Evolutionary conservation across 2,888 invertebrate species (phyloP).

Genomic region (Conops quadrifasciatus): DNA sequence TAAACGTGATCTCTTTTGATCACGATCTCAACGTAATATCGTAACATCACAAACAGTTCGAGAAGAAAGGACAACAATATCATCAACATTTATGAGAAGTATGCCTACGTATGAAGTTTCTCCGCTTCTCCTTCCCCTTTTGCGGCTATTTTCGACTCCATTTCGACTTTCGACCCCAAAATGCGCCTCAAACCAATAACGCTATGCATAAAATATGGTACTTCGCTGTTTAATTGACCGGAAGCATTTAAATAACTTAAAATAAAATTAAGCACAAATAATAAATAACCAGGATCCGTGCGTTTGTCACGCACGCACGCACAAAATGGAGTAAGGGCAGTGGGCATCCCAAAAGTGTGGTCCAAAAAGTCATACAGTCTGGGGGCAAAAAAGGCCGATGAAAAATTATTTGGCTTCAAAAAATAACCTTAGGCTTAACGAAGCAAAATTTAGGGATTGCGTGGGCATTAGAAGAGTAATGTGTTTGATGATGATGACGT

Average conservation of each 20-base stretch:
- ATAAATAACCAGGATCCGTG: constrained; percentile 57
- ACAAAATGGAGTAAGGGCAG: neutral
- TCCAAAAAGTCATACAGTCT: neutral
- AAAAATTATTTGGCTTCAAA: constrained; percentile 8
- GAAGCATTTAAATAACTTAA: constrained; percentile 56
- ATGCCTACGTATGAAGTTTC: no score
- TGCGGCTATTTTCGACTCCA: no score
- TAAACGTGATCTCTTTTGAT: no score
- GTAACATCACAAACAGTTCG: no score
- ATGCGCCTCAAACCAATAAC: no score
- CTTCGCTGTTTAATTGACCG: constrained; percentile 60
- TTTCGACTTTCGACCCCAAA: no score
- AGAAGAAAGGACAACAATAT: no score
- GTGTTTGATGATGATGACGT: neutral
- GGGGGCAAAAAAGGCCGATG: neutral
- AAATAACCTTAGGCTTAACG: neutral
- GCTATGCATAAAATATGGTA: constrained; percentile 35
- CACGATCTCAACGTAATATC: no score
- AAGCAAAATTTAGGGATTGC: neutral
- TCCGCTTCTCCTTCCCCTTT: no score
- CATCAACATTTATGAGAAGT: no score
- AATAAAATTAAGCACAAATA: constrained; percentile 45
- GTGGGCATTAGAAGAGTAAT: neutral
- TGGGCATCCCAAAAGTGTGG: neutral
- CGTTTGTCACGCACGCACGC: constrained; percentile 51